Conservation (phyloP, 2,888 invertebrate species). For the Phengaris alcon region DNA sequence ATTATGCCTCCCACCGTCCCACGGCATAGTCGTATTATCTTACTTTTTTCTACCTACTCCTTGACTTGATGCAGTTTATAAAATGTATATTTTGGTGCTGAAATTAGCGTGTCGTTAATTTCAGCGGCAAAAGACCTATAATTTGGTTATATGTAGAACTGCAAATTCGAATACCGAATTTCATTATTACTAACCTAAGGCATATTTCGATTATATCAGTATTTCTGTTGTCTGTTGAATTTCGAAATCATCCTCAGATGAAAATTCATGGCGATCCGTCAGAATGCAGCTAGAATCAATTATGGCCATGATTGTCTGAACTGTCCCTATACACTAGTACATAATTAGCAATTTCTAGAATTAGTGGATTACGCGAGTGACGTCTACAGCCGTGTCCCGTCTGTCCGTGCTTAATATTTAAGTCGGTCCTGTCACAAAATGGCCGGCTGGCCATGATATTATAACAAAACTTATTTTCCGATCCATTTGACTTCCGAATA, state of each 20-base stretch:
- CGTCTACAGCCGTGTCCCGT: constrained; percentile 3
- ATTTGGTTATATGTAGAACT: background rate
- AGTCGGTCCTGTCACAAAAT: constrained; percentile 23
- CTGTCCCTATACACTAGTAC: background rate
- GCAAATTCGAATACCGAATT: background rate
- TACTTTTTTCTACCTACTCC: no score
- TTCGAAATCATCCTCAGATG: background rate
- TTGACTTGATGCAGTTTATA: no score
- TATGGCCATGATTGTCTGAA: constrained; percentile 7
- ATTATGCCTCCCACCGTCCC: no score
- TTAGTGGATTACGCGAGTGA: constrained; percentile 8
- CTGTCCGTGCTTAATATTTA: constrained; percentile 20
- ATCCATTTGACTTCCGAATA: constrained; percentile 8
- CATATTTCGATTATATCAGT: constrained; percentile 13
- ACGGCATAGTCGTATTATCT: no score
- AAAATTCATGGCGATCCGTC: constrained; percentile 6
- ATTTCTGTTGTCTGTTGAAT: background rate
- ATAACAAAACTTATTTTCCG: background rate
- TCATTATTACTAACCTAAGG: background rate
- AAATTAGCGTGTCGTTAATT: background rate
- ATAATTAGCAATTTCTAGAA: constrained; percentile 17
- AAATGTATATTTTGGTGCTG: background rate
- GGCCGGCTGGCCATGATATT: background rate
- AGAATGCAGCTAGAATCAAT: constrained; percentile 9
- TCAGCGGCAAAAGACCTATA: background rate